Percentiles rank a stretch among this genome's conserved stretches.
These are phyloP conservation scores for Mus pahari DNA, from an alignment of 2,113 vertebrate species.

Conservation along the genomic window DNA sequence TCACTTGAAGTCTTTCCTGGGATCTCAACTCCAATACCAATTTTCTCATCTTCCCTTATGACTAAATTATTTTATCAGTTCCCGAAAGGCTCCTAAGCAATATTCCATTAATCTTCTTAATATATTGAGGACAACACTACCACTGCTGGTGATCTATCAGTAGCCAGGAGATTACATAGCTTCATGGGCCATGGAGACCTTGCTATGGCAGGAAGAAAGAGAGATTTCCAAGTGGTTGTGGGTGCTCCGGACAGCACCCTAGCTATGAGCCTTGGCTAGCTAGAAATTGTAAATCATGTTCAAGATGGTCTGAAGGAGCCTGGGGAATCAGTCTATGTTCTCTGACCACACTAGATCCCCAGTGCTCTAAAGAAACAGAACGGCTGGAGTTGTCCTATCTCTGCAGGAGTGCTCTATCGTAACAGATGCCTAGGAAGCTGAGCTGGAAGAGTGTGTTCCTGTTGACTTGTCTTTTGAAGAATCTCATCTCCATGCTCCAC, in stretches of 20 bases:
- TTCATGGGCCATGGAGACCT: neutral
- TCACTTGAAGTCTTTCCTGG: neutral
- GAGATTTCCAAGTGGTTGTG: neutral
- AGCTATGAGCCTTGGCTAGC: too few species aligned
- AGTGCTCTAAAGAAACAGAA: neutral
- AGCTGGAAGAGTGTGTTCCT: neutral
- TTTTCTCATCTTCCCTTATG: neutral
- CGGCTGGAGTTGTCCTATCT: neutral
- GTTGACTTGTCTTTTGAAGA: neutral
- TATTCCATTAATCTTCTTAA: neutral
- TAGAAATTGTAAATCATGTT: neutral
- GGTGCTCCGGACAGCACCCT: too few species aligned
- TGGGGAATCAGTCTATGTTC: neutral
- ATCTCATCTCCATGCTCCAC: neutral
- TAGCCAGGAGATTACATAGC: accelerated
- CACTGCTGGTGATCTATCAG: neutral
- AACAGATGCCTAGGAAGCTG: neutral
- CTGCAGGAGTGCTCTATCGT: neutral
- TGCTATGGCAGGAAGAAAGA: neutral
- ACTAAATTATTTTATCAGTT: neutral
- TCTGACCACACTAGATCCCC: neutral
- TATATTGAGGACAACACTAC: neutral
- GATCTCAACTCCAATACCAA: neutral
- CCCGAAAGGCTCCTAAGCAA: neutral
- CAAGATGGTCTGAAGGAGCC: neutral